Percentiles rank a stretch among this genome's conserved stretches.
Evolutionary conservation across 53 echinoderm and acorn worm species (phyloP).

Genomic region (Astropecten irregularis): DNA sequence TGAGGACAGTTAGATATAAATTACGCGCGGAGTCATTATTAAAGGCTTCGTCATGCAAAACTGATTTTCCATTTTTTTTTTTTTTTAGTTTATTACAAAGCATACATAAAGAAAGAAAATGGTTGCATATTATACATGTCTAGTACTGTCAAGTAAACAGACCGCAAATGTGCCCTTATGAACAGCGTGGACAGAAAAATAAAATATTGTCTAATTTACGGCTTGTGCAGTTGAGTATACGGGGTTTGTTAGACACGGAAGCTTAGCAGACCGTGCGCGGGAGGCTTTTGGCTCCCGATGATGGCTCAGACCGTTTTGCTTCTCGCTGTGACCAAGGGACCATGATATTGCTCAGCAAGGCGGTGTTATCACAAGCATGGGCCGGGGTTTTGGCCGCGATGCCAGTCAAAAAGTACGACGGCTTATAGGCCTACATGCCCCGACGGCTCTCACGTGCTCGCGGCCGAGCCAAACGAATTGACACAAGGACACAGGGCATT

Average conservation of each 20-base stretch:
- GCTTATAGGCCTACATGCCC: neutral
- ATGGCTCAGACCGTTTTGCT: conserved; percentile 17
- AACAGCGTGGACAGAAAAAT: neutral
- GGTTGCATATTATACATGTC: conserved; percentile 4
- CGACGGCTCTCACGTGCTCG: conserved; percentile 21
- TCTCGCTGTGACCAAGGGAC: conserved; percentile 35
- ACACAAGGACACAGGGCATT: conserved; percentile 30
- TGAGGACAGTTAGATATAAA: conserved; percentile 12
- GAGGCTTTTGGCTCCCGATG: conserved; percentile 12
- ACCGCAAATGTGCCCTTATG: neutral
- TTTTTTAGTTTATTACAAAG: conserved; percentile 17
- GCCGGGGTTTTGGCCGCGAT: neutral
- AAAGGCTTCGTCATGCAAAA: conserved; percentile 42
- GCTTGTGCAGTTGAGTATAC: neutral
- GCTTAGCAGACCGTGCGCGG: conserved; percentile 10
- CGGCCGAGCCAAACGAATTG: conserved; percentile 9
- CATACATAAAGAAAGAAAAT: neutral
- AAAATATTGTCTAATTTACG: conserved; percentile 12
- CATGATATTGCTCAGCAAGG: conserved; percentile 35
- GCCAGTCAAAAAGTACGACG: conserved; percentile 33
- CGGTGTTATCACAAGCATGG: neutral
- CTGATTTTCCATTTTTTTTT: neutral
- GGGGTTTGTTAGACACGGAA: conserved; percentile 36
- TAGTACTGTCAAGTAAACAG: conserved; percentile 9
- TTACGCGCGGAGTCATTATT: conserved; percentile 16